These are phyloP conservation scores for Saguinus midas DNA, from an alignment of 2,113 vertebrate genomes.

Conservation along the genomic window DNA sequence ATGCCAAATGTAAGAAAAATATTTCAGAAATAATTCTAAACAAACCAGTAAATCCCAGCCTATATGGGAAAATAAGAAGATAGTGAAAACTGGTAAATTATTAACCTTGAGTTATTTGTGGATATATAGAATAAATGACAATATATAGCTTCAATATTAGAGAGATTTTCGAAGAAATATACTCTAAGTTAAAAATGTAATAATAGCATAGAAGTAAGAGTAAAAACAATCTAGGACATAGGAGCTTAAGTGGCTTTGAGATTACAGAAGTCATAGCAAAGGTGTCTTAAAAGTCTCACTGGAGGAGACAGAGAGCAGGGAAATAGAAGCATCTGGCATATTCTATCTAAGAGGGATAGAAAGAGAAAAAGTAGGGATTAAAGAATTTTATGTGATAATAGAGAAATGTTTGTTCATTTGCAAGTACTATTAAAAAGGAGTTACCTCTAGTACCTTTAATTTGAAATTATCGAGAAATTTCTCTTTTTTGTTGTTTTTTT, in stretches of 20 bases:
- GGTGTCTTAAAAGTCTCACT: background rate
- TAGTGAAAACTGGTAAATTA: background rate
- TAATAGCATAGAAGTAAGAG: background rate
- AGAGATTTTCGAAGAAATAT: background rate
- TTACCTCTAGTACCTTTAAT: background rate
- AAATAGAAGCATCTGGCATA: background rate
- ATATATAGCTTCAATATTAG: background rate
- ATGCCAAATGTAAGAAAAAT: background rate
- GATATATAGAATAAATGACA: background rate
- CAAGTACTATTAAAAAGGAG: background rate
- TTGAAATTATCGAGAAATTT: background rate
- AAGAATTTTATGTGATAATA: background rate
- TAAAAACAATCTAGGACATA: background rate
- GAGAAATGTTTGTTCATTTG: background rate
- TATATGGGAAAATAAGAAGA: background rate
- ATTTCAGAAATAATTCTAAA: background rate
- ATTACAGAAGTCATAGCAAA: background rate
- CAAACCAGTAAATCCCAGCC: background rate
- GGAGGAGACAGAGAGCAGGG: background rate
- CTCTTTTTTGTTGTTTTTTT: too few relatives aligned
- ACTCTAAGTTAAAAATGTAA: background rate
- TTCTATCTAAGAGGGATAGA: background rate
- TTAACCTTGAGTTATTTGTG: background rate
- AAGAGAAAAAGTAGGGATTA: background rate
- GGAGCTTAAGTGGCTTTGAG: background rate